A percentile compares a stretch with the other conserved stretches of the same genome.
These are phyloP conservation scores for Aphidius gifuensis DNA, from an alignment of 1,140 invertebrate species.

Conservation along the genomic window DNA sequence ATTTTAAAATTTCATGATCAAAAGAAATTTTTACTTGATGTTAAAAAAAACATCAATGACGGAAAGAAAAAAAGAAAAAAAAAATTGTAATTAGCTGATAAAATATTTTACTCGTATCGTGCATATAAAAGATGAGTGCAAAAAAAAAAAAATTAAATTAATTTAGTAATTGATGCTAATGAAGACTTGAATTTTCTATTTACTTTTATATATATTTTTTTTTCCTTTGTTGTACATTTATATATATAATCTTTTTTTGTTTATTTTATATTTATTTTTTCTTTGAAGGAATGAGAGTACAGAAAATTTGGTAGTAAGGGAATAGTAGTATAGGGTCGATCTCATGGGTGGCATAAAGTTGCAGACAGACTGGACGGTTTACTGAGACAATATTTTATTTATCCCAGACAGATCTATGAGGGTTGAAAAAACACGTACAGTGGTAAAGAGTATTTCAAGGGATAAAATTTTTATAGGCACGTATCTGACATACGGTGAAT, in stretches of 20 bases:
- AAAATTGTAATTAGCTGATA: background rate
- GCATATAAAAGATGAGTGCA: too few relatives aligned
- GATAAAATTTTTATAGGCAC: slow-evolving; percentile 17
- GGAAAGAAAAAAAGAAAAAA: background rate
- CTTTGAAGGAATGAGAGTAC: too few relatives aligned
- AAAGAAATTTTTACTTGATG: background rate
- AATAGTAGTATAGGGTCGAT: too few relatives aligned
- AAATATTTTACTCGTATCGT: background rate
- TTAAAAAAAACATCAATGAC: background rate
- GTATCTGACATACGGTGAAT: slow-evolving; percentile 11
- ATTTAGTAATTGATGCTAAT: too few relatives aligned
- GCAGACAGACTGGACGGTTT: background rate
- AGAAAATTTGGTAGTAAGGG: too few relatives aligned
- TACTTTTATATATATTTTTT: too few relatives aligned
- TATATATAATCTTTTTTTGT: too few relatives aligned
- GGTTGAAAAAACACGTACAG: background rate
- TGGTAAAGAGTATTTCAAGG: background rate
- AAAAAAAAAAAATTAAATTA: too few relatives aligned
- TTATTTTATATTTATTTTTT: too few relatives aligned
- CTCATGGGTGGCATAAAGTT: background rate
- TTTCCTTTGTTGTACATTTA: too few relatives aligned
- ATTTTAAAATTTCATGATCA: background rate
- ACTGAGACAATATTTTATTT: slow-evolving; percentile 18
- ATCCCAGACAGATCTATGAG: background rate
- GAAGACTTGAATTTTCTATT: too few relatives aligned